Evolutionary conservation across 2,888 invertebrate species (phyloP).

Genomic region (Meganola albula): DNA sequence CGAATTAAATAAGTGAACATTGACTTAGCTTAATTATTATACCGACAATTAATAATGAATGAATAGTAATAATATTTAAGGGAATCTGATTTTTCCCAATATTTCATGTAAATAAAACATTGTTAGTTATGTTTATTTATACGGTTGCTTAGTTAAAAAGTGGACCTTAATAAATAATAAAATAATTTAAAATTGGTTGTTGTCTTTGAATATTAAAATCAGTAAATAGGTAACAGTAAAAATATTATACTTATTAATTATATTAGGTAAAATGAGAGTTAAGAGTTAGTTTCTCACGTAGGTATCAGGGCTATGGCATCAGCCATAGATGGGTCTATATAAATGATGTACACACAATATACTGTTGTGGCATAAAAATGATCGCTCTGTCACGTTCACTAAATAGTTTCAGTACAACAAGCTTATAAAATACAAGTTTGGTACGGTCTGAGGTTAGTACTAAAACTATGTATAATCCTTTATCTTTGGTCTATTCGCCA

Average conservation of each 20-base stretch:
- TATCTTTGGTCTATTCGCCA: conserved; percentile 73
- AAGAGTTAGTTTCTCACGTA: too few species aligned
- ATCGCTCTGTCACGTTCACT: conserved; percentile 17
- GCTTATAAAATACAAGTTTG: conserved; percentile 70
- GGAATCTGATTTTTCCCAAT: conserved; percentile 40
- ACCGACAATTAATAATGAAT: conserved; percentile 57
- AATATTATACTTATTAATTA: conserved; percentile 22
- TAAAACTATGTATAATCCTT: conserved; percentile 69
- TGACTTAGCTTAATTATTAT: conserved; percentile 75
- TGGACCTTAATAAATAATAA: conserved; percentile 17
- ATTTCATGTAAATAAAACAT: conserved; percentile 24
- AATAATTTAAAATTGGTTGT: conserved; percentile 19
- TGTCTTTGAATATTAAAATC: conserved; percentile 18
- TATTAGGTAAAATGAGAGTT: too few species aligned
- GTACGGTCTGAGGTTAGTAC: conserved; percentile 75
- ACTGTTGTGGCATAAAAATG: conserved; percentile 21
- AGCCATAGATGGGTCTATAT: conserved; percentile 26
- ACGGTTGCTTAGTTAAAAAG: conserved; percentile 22
- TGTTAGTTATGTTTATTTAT: conserved; percentile 15
- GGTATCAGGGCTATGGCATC: conserved; percentile 27
- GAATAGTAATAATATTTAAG: conserved; percentile 42
- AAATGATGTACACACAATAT: conserved; percentile 18
- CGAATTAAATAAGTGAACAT: conserved; percentile 76
- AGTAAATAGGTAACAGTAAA: conserved; percentile 37
- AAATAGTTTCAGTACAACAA: conserved; percentile 40